Conservation (phyloP, 2,888 invertebrate species). For the Tinea semifulvella region DNA sequence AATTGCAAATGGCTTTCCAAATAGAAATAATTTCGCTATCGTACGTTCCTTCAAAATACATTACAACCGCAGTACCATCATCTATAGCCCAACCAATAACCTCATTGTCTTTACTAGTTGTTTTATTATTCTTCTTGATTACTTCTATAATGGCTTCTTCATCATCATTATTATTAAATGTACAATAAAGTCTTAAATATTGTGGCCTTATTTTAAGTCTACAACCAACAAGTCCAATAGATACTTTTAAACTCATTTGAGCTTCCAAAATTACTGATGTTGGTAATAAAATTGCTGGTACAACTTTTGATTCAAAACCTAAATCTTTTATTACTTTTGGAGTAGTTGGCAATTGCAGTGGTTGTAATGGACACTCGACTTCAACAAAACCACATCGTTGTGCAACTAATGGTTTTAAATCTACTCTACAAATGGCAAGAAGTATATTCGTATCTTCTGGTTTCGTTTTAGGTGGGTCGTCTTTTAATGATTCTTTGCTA, state of each 20-base stretch:
- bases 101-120: slow-evolving; percentile 24
- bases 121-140: slow-evolving; percentile 35
- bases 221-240: slow-evolving; percentile 47
- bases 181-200: slow-evolving; percentile 41
- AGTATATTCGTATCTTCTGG: slow-evolving; percentile 31
- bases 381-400: slow-evolving; percentile 31
- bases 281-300: slow-evolving; percentile 30
- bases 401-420: slow-evolving; percentile 33
- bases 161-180: slow-evolving; percentile 25
- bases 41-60: slow-evolving; percentile 44
- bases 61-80: slow-evolving; percentile 33
- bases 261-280: slow-evolving; percentile 35
- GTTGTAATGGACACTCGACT: slow-evolving; percentile 44
- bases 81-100: slow-evolving; percentile 51
- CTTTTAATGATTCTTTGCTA: slow-evolving; percentile 12
- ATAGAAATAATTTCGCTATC: slow-evolving; percentile 39
- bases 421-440: slow-evolving; percentile 44
- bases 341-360: slow-evolving; percentile 22
- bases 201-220: slow-evolving; percentile 25
- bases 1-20: slow-evolving; percentile 41
- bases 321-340: slow-evolving; percentile 25
- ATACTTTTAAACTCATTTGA: slow-evolving; percentile 48
- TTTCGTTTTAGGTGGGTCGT: slow-evolving; percentile 19
- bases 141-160: slow-evolving; percentile 26
- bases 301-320: slow-evolving; percentile 27